phyloP scores from a whole-genome alignment of 2,888 invertebrate species.

The Synanthedon myopaeformis region DNA sequence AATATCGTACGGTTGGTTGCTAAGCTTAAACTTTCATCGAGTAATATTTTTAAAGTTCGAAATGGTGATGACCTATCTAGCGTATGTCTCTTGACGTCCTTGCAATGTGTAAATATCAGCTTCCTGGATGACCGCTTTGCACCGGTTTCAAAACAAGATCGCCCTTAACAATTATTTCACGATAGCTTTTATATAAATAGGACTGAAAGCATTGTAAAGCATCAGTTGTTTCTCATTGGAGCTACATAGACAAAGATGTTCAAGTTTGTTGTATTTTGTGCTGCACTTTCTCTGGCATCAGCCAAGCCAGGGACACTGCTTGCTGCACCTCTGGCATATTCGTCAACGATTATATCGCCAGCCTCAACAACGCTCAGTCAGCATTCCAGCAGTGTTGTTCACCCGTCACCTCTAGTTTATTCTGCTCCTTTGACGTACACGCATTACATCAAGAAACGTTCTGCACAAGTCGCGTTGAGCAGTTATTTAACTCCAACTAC shows the following conservation, averaged over 20 bases:
- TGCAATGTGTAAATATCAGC: conserved; percentile 48
- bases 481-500: conserved; percentile 15
- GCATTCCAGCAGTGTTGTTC: conserved; percentile 53
- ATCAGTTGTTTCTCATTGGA: conserved; percentile 46
- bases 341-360: conserved; percentile 28
- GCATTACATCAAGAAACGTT: conserved; percentile 37
- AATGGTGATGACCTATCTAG: conserved; percentile 35
- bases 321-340: conserved; percentile 24
- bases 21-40: too few species aligned
- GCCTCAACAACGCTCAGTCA: conserved; percentile 40
- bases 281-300: conserved; percentile 67
- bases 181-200: conserved; percentile 52
- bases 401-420: conserved; percentile 44
- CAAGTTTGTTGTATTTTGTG: conserved; percentile 71
- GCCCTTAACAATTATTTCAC: conserved; percentile 36
- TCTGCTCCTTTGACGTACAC: conserved; percentile 27
- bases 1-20: too few species aligned
- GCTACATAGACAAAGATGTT: conserved; percentile 62
- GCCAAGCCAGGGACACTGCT: conserved; percentile 40
- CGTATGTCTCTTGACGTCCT: conserved; percentile 34
- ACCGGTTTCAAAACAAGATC: conserved; percentile 54
- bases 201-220: conserved; percentile 17
- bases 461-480: conserved; percentile 11
- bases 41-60: neutral
- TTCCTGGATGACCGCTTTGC: conserved; percentile 47